Base-by-base conservation (phyloP, 2,113 vertebrate species). In the Ageneiosus marmoratus region DNA sequence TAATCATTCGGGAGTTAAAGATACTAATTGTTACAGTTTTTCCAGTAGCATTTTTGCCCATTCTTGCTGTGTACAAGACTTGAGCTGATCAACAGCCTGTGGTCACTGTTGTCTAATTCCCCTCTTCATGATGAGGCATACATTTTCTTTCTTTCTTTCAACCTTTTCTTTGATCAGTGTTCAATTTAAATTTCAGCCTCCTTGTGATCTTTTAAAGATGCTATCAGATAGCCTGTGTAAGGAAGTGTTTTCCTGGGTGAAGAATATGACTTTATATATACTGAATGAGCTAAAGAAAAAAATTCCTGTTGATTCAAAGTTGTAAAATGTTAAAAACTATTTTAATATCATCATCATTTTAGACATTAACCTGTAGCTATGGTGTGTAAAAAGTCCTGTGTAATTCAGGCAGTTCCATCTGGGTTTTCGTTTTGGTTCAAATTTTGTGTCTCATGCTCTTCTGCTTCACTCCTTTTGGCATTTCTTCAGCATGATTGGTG, bases 391-490 rank as follows among this genome's bases (percentile, higher is more conserved):
- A 70, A 13, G 37, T 46, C 41, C 22, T 44, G 67, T 46, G 37
- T 55, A 55, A 34, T 76, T 76, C 18, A 74, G 51, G 12, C 32
- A 27, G 48, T 51, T 32, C 8, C 72, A 74, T 32, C 48, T 51
- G 72, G 24, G 24, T 7, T 80, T 34, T 20, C 5, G 16, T 41
- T 63, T 41, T 77, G 56, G n/a, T 75, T 75, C 56, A 41, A 27
- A 48, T 46, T 76, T 82, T 41, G 34, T 72, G 1, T 51, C 63
- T 69, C 63, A 50, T 83, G 55, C 20, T 22, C 83, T 82, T 53
- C 80, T 41, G 79, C 29, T 72, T 32, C 58, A 32, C 88, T 48
- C 82, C 62, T 60, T 82, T 84, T 80, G 20, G 53, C 0, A 16
- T 74, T 65, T 55, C 34, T 62, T 46, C 77, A 74, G 58, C 55